Evolutionary conservation across 2,888 invertebrate species (phyloP).

Genomic region (Orchesellides sinensis): DNA sequence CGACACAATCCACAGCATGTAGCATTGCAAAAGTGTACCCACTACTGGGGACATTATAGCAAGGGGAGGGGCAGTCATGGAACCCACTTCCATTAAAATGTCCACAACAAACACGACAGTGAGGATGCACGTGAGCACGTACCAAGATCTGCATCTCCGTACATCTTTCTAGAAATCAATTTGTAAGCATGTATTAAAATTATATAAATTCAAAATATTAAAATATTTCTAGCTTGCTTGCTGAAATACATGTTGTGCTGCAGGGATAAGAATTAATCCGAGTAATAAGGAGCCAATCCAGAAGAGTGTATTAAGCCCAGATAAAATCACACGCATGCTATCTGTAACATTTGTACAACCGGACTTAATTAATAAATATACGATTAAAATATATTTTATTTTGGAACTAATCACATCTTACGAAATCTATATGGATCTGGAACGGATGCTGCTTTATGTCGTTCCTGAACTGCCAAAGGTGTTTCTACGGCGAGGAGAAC

Average conservation of each 20-base stretch:
- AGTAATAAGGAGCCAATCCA: constrained; percentile 54
- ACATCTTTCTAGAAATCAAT: constrained; percentile 48
- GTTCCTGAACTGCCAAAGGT: constrained; percentile 29
- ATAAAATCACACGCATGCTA: constrained; percentile 31
- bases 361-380: neutral
- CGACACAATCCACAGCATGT: constrained; percentile 63
- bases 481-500: constrained; percentile 26
- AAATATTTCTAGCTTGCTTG: neutral
- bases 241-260: constrained; percentile 45
- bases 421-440: constrained; percentile 36
- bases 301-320: constrained; percentile 39
- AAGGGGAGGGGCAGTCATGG: constrained; percentile 22
- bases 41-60: constrained; percentile 48
- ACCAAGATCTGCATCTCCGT: constrained; percentile 46
- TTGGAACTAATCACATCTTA: constrained; percentile 24
- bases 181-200: neutral
- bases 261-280: constrained; percentile 43
- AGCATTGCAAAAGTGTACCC: constrained; percentile 45
- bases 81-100: constrained; percentile 58
- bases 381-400: neutral
- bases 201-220: neutral
- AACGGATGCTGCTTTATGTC: constrained; percentile 1
- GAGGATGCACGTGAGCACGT: constrained; percentile 52
- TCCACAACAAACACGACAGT: constrained; percentile 59
- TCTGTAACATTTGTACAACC: constrained; percentile 22